phyloP scores from a whole-genome alignment of 1,140 invertebrate species.

The Papilio helenus region DNA sequence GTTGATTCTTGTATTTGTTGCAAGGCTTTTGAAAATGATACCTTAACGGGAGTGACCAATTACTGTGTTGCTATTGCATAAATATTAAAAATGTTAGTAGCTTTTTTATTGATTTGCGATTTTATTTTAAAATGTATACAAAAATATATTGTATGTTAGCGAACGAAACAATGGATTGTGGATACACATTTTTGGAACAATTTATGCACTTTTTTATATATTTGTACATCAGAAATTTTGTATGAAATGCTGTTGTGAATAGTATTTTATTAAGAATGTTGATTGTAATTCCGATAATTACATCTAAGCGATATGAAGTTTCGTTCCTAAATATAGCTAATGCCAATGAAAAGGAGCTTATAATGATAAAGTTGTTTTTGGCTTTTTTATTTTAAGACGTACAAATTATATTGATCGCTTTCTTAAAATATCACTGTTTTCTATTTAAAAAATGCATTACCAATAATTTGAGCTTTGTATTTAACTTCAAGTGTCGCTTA shows the following conservation, averaged over 20 bases:
- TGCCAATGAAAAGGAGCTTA: slow-evolving; percentile 22
- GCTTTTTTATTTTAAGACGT: not conserved
- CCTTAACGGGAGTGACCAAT: not conserved
- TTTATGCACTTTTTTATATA: slow-evolving; percentile 82
- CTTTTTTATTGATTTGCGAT: slow-evolving; percentile 28
- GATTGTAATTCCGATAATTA: slow-evolving; percentile 7
- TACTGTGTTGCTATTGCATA: slow-evolving; percentile 36
- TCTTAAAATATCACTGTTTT: not conserved
- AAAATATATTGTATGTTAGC: slow-evolving; percentile 31
- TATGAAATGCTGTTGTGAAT: slow-evolving; percentile 67
- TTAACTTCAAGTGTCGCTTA: not conserved
- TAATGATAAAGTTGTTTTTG: slow-evolving; percentile 13
- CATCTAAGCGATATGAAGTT: slow-evolving; percentile 7
- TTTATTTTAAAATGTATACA: slow-evolving; percentile 6
- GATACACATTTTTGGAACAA: slow-evolving; percentile 78
- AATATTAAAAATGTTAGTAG: slow-evolving; percentile 29
- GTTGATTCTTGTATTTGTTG: slow-evolving; percentile 19
- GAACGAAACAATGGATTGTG: slow-evolving; percentile 51
- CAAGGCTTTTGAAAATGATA: slow-evolving; percentile 27
- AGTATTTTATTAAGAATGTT: slow-evolving; percentile 47
- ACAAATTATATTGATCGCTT: not conserved
- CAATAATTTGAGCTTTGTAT: slow-evolving; percentile 2
- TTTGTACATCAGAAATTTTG: slow-evolving; percentile 73
- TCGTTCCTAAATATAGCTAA: slow-evolving; percentile 11
- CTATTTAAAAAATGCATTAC: not conserved